Conservation (phyloP, 2,797 vertebrate species). For the Amniataba percoides region DNA sequence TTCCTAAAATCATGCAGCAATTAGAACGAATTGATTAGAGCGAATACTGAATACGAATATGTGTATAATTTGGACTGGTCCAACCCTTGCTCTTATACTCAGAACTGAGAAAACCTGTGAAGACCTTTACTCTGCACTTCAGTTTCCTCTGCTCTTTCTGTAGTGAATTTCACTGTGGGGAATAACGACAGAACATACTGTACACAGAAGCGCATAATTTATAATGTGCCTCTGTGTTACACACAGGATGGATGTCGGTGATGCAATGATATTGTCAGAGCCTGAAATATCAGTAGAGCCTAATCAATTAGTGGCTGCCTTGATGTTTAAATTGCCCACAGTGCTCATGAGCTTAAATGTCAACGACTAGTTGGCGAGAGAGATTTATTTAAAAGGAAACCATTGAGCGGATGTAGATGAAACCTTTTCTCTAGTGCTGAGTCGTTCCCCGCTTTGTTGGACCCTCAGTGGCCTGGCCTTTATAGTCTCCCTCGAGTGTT, state of each 20-base stretch:
- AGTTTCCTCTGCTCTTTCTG: conserved; percentile 32
- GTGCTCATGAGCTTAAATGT: conserved; percentile 76
- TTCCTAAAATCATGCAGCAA: background rate
- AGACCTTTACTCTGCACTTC: background rate
- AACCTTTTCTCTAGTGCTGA: conserved; percentile 68
- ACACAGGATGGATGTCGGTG: conserved; percentile 55
- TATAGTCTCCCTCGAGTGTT: conserved; percentile 72
- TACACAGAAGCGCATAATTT: conserved; percentile 37
- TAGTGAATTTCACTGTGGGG: conserved; percentile 29
- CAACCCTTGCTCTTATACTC: background rate
- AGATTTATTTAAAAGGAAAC: conserved; percentile 60
- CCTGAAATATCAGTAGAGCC: conserved; percentile 73
- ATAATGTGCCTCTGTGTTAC: conserved; percentile 33
- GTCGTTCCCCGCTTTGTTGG: conserved; percentile 60
- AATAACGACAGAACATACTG: conserved; percentile 11
- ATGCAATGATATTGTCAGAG: conserved; percentile 73
- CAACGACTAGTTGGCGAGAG: conserved; percentile 68
- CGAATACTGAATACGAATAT: background rate
- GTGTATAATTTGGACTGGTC: background rate
- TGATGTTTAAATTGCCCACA: conserved; percentile 70
- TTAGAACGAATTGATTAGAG: no score
- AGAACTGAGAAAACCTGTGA: background rate
- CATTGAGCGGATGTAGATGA: conserved; percentile 75
- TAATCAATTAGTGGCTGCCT: conserved; percentile 77
- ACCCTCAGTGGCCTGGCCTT: conserved; percentile 77